Evolutionary conservation across 2,888 invertebrate genomes (phyloP).

Genomic region (Sicus ferrugineus): DNA sequence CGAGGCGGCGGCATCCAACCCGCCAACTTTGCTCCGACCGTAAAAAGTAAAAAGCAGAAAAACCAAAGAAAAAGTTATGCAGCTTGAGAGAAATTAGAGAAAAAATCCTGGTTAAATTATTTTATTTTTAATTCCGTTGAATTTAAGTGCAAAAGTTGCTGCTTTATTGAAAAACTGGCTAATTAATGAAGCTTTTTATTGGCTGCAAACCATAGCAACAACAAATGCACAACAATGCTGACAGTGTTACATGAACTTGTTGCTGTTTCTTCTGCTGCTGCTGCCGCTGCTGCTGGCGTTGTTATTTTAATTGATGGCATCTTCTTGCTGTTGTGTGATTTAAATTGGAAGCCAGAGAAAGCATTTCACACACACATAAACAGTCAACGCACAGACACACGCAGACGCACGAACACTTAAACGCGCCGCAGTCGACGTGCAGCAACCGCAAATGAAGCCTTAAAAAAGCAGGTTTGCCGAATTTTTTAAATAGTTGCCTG

Average conservation of each 20-base stretch:
- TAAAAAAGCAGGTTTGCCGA: constrained; percentile 19
- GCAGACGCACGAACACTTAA: constrained; percentile 7
- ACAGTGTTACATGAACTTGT: constrained; percentile 62
- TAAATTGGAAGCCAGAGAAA: constrained; percentile 46
- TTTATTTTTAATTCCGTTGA: background rate
- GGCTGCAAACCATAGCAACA: constrained; percentile 14
- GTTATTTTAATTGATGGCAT: background rate
- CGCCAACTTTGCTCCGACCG: background rate
- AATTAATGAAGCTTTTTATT: constrained; percentile 25
- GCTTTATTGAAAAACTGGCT: background rate
- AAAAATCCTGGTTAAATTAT: background rate
- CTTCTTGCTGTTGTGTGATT: background rate
- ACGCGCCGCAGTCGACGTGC: background rate
- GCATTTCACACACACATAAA: constrained; percentile 41
- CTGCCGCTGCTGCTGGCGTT: background rate
- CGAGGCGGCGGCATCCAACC: constrained; percentile 7
- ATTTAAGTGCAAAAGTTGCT: constrained; percentile 7
- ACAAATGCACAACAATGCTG: constrained; percentile 41
- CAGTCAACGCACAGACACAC: background rate
- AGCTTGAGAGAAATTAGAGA: constrained; percentile 6
- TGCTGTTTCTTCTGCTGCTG: constrained; percentile 26
- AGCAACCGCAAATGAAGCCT: background rate
- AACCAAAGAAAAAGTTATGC: constrained; percentile 8
- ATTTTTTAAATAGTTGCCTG: background rate
- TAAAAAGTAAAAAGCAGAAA: background rate